phyloP scores from a whole-genome alignment of 2,113 vertebrate genomes.

The Rhinoptilus africanus region DNA sequence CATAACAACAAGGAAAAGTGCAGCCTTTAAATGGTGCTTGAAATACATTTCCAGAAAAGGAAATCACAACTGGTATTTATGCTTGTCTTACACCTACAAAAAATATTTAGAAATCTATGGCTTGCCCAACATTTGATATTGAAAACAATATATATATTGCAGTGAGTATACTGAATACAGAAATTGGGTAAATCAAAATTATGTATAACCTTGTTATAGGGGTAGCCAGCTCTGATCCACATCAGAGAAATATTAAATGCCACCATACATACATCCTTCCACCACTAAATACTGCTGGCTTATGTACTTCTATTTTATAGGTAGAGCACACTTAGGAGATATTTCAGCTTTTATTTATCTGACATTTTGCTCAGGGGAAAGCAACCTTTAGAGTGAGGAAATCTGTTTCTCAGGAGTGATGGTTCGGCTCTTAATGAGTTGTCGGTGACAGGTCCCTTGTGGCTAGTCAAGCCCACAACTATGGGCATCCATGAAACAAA shows the following conservation, averaged over 20 bases:
- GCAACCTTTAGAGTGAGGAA: slow-evolving; percentile 40
- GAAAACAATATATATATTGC: neutral
- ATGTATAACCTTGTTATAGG: neutral
- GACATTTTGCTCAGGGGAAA: slow-evolving; percentile 65
- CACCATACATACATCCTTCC: neutral
- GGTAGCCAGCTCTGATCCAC: neutral
- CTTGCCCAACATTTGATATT: neutral
- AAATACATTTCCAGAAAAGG: neutral
- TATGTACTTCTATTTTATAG: neutral
- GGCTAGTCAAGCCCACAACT: slow-evolving; percentile 36
- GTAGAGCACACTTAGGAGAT: slow-evolving; percentile 20
- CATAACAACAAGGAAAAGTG: rapidly evolving
- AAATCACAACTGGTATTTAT: neutral
- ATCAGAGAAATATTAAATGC: neutral
- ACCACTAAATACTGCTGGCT: neutral
- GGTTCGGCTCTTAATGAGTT: slow-evolving; percentile 59
- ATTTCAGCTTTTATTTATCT: slow-evolving; percentile 65
- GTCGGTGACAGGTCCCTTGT: slow-evolving; percentile 66
- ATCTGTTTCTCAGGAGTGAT: slow-evolving; percentile 70
- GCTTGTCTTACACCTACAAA: neutral
- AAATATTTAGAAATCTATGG: neutral
- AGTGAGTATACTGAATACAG: neutral
- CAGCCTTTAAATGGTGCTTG: neutral
- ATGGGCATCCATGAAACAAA: slow-evolving; percentile 57
- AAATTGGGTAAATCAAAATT: neutral